Percentiles rank a stretch among this genome's conserved stretches.
phyloP scores from a whole-genome alignment of 2,113 vertebrate species.

The Boulengeromyrus knoepffleri region DNA sequence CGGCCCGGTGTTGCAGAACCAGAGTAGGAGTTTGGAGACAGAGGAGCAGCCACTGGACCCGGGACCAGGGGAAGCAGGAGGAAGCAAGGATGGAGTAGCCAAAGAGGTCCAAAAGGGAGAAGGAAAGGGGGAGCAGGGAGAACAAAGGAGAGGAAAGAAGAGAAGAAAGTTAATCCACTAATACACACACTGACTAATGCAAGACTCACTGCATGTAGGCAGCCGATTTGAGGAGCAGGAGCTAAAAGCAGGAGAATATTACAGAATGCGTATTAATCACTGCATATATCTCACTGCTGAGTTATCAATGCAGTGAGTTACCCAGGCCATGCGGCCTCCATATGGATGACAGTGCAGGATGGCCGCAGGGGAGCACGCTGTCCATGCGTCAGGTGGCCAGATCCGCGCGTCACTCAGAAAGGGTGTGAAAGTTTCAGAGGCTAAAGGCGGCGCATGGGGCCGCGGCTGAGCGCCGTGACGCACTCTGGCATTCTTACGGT shows the following conservation, averaged over 20 bases:
- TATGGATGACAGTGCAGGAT: neutral
- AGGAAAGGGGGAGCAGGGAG: slow-evolving; percentile 40
- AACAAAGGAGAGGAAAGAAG: slow-evolving; percentile 57
- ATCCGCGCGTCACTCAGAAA: neutral
- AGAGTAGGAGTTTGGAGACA: slow-evolving; percentile 86
- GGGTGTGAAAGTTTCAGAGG: neutral
- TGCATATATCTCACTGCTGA: neutral
- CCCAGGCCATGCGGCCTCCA: neutral
- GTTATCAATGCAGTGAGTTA: neutral
- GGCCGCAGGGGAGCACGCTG: neutral
- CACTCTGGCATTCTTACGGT: neutral
- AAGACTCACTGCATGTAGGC: slow-evolving; percentile 1
- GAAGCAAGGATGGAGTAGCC: slow-evolving; percentile 34
- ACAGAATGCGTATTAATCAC: neutral
- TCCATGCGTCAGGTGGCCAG: neutral
- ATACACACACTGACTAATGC: slow-evolving; percentile 3
- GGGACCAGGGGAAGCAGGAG: slow-evolving; percentile 42
- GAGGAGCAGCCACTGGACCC: slow-evolving; percentile 78
- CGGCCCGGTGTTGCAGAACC: slow-evolving; percentile 89
- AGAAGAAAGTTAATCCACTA: slow-evolving; percentile 45
- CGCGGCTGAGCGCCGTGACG: neutral
- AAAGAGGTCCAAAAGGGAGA: slow-evolving; percentile 30
- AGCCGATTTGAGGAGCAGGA: neutral
- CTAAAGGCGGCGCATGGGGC: neutral
- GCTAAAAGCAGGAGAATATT: neutral